Base-by-base conservation (phyloP, 1,140 invertebrate species). In the Zaprionus tsacasi region DNA sequence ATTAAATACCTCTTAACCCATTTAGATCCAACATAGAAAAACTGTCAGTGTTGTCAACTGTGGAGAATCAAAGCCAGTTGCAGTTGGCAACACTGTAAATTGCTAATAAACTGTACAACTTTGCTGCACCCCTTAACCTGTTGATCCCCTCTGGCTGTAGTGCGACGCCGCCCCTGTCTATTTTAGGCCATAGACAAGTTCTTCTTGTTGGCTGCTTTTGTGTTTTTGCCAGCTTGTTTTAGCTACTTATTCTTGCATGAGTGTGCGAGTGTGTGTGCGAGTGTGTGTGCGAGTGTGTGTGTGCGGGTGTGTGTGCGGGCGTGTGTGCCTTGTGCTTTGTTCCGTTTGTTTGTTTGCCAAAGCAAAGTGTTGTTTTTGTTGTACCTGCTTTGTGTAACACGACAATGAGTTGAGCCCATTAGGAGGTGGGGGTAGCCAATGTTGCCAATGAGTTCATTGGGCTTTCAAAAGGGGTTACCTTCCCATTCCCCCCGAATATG, bases 301-400 rank as follows among this genome's bases (percentile, higher is more conserved):
- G 17, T n/a, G n/a, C n/a, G n/a, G n/a, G n/a, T n/a, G n/a, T 55
- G 30, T 57, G 50, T 36, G 38, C 60, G 30, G 64, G 30, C 56
- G 57, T 38, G 54, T 50, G 17, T 68, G 43, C 33, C 21, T 35
- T 64, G 67, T 65, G 38, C 48, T 40, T 71, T 76, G 68, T 60
- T 68, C 61, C 71, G 59, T 85, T 81, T 86, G 82, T 68, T 40
- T 40, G 56, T 60, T 67, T 78, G 81, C 82, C 78, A 75, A 87
- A 88, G 83, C 85, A 89, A 89, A 88, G 85, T 88, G 85, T 88
- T 83, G 85, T 81, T 78, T 60, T 80, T 78, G 71, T 72, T 87
- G 83, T 88, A 61, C 12, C 54, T 64, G 54, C 80, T 88, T 88
- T 88, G 67, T 75, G 77, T 66, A 76, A 83, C 83, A 88, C 83